Conservation (phyloP, 2,888 invertebrate genomes). For the Selenia dentaria region DNA sequence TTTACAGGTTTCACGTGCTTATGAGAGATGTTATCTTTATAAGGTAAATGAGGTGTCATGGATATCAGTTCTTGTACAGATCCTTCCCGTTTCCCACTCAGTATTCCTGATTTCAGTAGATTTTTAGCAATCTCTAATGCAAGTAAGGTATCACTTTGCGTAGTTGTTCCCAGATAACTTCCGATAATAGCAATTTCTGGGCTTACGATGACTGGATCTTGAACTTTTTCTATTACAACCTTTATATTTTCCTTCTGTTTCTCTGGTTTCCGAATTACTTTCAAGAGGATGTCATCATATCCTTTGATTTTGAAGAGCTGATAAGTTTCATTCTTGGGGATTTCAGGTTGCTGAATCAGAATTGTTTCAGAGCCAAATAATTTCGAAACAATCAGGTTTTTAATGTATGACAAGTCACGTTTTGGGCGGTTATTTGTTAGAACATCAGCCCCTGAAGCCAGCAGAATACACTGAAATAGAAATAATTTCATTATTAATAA, state of each 20-base stretch:
- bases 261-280: slow-evolving; percentile 26
- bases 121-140: slow-evolving; percentile 41
- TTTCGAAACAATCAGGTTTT: slow-evolving; percentile 34
- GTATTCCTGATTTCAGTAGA: slow-evolving; percentile 41
- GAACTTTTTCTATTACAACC: background rate
- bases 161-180: slow-evolving; percentile 44
- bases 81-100: slow-evolving; percentile 28
- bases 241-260: background rate
- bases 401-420: slow-evolving; percentile 40
- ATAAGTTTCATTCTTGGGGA: slow-evolving; percentile 23
- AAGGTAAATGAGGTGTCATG: slow-evolving; percentile 13
- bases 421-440: slow-evolving; percentile 37
- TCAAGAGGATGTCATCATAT: slow-evolving; percentile 40
- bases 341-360: slow-evolving; percentile 12
- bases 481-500: slow-evolving; percentile 2
- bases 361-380: slow-evolving; percentile 34
- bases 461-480: slow-evolving; percentile 50
- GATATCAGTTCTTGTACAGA: slow-evolving; percentile 25
- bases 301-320: slow-evolving; percentile 45
- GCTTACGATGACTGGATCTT: slow-evolving; percentile 25
- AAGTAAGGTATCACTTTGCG: slow-evolving; percentile 37
- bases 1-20: slow-evolving; percentile 3
- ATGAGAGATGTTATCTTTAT: slow-evolving; percentile 4
- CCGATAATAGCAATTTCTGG: slow-evolving; percentile 36
- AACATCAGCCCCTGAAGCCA: slow-evolving; percentile 37